Percentiles rank a stretch among this genome's conserved stretches.
Conservation (phyloP, 2,113 vertebrate genomes). For the Coreoperca whiteheadi region DNA sequence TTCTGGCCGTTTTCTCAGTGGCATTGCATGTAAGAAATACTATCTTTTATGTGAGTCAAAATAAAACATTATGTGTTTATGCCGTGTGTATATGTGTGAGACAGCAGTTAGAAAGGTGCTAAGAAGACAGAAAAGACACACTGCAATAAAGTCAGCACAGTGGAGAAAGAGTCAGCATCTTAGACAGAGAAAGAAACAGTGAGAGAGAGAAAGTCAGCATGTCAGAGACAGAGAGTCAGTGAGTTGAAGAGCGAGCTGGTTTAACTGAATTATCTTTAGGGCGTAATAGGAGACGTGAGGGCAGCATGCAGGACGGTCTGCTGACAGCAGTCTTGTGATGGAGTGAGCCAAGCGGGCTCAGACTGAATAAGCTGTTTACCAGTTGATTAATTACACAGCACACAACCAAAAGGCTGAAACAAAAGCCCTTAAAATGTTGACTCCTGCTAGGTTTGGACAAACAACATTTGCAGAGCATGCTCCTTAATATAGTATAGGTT, state of each 20-base stretch:
- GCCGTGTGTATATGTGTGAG: background rate
- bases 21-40: background rate
- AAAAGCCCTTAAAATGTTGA: slow-evolving; percentile 18
- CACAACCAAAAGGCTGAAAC: background rate
- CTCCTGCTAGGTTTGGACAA: background rate
- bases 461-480: background rate
- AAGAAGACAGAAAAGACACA: background rate
- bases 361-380: slow-evolving; percentile 70
- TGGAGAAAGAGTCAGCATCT: slow-evolving; percentile 45
- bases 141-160: slow-evolving; percentile 12
- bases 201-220: slow-evolving; percentile 44
- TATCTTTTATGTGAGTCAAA: background rate
- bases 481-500: background rate
- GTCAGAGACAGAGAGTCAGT: slow-evolving; percentile 34
- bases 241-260: slow-evolving; percentile 24
- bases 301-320: slow-evolving; percentile 67
- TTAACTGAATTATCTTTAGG: slow-evolving; percentile 70
- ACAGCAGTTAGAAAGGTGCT: background rate
- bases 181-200: slow-evolving; percentile 6
- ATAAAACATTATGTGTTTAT: background rate
- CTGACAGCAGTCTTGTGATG: slow-evolving; percentile 82
- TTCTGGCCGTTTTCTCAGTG: background rate
- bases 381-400: slow-evolving; percentile 43
- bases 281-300: slow-evolving; percentile 75
- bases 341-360: slow-evolving; percentile 33